Evolutionary conservation across 1,140 invertebrate genomes (phyloP).

Genomic region (Leucophenga varia): DNA sequence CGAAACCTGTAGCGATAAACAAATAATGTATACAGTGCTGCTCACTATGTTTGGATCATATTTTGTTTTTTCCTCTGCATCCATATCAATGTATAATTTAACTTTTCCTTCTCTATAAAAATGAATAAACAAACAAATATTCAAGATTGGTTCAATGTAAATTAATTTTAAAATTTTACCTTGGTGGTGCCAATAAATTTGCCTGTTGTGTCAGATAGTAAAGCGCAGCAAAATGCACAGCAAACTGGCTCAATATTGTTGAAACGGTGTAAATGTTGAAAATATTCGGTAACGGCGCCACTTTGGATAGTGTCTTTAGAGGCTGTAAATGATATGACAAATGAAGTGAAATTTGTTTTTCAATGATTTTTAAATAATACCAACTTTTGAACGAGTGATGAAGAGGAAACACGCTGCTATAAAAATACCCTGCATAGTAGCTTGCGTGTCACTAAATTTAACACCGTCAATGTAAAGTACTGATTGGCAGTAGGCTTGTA

Average conservation of each 20-base stretch:
- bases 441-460: constrained; percentile 96
- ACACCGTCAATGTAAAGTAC: constrained; percentile 98
- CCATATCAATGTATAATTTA: constrained; percentile 61
- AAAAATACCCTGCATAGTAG: constrained; percentile 91
- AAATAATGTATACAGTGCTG: constrained; percentile 97
- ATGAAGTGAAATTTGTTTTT: constrained; percentile 25
- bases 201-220: constrained; percentile 88
- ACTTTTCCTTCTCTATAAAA: constrained; percentile 61
- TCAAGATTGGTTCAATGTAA: neutral
- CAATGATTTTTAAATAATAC: neutral
- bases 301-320: constrained; percentile 86
- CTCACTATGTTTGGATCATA: constrained; percentile 95
- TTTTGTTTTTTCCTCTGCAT: constrained; percentile 73
- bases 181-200: constrained; percentile 64
- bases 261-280: constrained; percentile 97
- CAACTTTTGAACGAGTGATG: constrained; percentile 95
- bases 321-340: constrained; percentile 66
- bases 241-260: constrained; percentile 94
- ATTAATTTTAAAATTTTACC: constrained; percentile 62
- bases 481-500: constrained; percentile 97
- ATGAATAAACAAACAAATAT: neutral
- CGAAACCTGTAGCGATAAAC: constrained; percentile 93
- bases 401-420: constrained; percentile 96
- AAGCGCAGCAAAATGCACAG: constrained; percentile 90
- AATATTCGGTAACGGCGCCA: constrained; percentile 96